These are phyloP conservation scores for Sander lucioperca DNA, from an alignment of 2,113 vertebrate species.

Conservation along the genomic window DNA sequence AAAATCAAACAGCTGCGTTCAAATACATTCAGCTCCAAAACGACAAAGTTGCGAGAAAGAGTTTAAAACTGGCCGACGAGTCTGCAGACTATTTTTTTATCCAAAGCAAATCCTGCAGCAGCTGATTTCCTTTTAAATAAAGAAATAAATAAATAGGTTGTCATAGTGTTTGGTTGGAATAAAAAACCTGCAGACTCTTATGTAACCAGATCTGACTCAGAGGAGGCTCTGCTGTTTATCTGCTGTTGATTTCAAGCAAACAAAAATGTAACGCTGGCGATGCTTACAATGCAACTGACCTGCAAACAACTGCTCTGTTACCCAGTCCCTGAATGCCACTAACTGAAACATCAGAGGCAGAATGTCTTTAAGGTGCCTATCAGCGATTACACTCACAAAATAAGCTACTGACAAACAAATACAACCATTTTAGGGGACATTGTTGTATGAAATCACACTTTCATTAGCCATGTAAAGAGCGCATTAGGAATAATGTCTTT, in stretches of 20 bases:
- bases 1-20: too few species aligned
- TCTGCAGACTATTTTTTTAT: not conserved
- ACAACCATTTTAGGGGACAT: too few species aligned
- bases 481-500: not conserved
- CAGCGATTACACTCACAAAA: not conserved
- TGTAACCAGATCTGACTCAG: not conserved
- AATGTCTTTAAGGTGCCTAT: too few species aligned
- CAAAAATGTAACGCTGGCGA: too few species aligned
- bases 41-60: too few species aligned
- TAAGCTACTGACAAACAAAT: not conserved
- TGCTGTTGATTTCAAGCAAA: not conserved
- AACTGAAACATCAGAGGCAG: too few species aligned
- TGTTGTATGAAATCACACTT: not conserved
- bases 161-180: too few species aligned
- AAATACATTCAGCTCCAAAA: too few species aligned
- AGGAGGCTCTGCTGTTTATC: not conserved
- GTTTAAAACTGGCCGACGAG: not conserved
- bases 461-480: not conserved
- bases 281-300: not conserved
- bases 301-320: not conserved
- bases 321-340: not conserved
- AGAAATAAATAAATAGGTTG: too few species aligned
- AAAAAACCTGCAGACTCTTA: conserved; percentile 20
- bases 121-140: not conserved
- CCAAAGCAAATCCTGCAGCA: not conserved